Evolutionary conservation across 1,140 invertebrate genomes (phyloP).

Genomic region (Antheraea mylitta): DNA sequence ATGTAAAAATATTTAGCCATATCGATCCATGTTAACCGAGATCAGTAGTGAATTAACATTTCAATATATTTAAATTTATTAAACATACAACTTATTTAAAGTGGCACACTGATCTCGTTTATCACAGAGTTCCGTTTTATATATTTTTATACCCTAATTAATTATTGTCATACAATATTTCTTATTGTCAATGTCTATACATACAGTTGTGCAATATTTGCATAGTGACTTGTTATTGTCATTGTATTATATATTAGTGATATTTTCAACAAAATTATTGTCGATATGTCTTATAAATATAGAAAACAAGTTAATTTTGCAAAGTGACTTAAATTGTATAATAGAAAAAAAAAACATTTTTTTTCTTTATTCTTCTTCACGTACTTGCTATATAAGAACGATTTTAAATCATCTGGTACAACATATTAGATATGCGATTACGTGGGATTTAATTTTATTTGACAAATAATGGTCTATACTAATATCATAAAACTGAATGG

Average conservation of each 20-base stretch:
- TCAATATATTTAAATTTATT: no score
- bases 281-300: not conserved
- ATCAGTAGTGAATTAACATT: no score
- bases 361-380: no score
- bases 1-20: no score
- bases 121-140: not conserved
- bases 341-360: no score
- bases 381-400: no score
- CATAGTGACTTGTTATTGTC: slow-evolving; percentile 36
- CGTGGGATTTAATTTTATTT: no score
- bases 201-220: slow-evolving; percentile 8
- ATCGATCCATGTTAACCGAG: no score
- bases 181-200: slow-evolving; percentile 4
- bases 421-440: no score
- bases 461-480: no score
- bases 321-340: not conserved
- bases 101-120: not conserved
- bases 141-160: not conserved
- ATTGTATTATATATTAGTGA: slow-evolving; percentile 25
- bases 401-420: no score
- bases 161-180: slow-evolving; percentile 22
- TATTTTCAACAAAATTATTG: slow-evolving; percentile 11
- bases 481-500: no score
- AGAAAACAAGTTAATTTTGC: not conserved
- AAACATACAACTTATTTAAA: not conserved